Base-by-base conservation (phyloP, 2,113 vertebrate species). In the Nettapus auritus region DNA sequence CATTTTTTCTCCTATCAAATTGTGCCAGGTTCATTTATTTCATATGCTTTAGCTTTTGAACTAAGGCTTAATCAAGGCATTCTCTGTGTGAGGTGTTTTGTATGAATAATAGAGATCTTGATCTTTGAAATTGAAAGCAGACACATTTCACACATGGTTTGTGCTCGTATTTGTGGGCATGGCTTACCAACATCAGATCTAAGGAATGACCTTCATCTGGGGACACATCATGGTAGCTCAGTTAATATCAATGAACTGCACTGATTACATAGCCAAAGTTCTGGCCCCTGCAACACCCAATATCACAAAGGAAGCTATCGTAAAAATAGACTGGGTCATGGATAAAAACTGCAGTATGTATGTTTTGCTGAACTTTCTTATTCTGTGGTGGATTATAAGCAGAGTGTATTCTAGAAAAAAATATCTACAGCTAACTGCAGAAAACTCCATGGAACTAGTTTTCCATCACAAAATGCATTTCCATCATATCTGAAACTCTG, bases 51-150 rank as follows among this genome's bases (percentile, higher is more conserved):
- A 82, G 57, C 12, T 28, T 83, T 93, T 91, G 70, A 92, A 82
- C 93, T 82, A 69, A 85, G 55, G 50, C 36, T 94, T 93, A 75
- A 96, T 90, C 64, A 88, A 90, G 78, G 21, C 74, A 36, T 75
- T 86, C 60, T 78, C 50, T 60, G 25, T 3, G 3, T 79, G 77
- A 13, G 31, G 12, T 69, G 55, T 82, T 92, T 87, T 71, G 46
- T 73, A 29, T 56, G 62, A 70, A 36, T 78, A 52, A 74, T 21
- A 73, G 40, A 59, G 55, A 23, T 70, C 60, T 92, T 53, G 14
- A 55, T 63, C 70, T 87, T 81, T 64, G 67, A 83, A 70, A 87
- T 4, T 46, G 60, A 73, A 92, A 79, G 40, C 46, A 83, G 69
- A 67, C 64, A 34, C 16, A 33, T 82, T 75, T 66, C 46, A 55